Base-by-base conservation (phyloP, 2,888 invertebrate species). In the Pheosia tremula region DNA sequence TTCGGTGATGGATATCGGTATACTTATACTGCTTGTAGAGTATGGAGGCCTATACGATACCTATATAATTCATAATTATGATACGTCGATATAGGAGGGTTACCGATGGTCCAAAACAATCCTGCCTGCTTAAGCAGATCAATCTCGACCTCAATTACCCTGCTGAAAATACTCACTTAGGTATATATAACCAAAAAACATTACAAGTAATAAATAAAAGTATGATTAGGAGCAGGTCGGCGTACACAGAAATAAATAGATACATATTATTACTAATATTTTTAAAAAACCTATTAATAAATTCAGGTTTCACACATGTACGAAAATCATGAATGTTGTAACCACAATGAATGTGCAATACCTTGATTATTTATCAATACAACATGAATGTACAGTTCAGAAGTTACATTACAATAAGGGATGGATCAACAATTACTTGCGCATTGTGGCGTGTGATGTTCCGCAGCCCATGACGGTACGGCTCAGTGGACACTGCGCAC, bases 1-100 rank as follows among this genome's bases (percentile, higher is more conserved):
- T 82, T 79, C 69, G 75, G 81, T 89, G 88, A 90, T 88, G 86
- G 83, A 85, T 86, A 77, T 84, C 77, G 71, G 65, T 67, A 61
- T 67, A 63, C 54, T 8, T 8, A 24, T 24, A 5, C n/a, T 53
- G 38, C 36, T 71, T 65, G 60, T 65, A 39, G 57, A 61, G 50
- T 36, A 54, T 60, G 58, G 43, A 54, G 52, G 58, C 24, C 50
- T 49, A 24, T 11, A 36, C 24, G 7, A 50, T 50, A 52, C 3
- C 4, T 39, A 38, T 37, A 38, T n/a, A 54, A 11, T 54, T 38
- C n/a, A n/a, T 37, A 52, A 52, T 2, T 8, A 38, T 38, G n/a
- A n/a, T 54, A 54, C 37, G 53, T 53, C 4, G 4, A 36, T n/a
- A 49, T 43, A 1, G 43, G 9, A 43, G 43, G 3, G n/a, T n/a